Evolutionary conservation across 2,113 vertebrate species (phyloP).

Genomic region (Dissostichus mawsoni): DNA sequence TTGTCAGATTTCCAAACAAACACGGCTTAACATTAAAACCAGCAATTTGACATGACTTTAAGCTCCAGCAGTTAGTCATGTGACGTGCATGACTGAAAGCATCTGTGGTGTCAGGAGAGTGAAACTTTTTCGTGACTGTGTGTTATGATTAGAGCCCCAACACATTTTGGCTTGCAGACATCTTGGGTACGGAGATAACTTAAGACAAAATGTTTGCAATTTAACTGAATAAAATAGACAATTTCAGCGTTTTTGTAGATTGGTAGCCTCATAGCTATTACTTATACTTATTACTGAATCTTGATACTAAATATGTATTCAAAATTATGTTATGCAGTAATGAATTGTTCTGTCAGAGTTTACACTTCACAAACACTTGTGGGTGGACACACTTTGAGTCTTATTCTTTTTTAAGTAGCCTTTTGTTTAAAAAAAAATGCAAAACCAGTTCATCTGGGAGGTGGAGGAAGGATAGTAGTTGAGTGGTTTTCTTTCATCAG

Average conservation of each 20-base stretch:
- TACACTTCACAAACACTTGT: background rate
- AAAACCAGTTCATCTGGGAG: background rate
- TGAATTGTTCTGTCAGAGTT: no score
- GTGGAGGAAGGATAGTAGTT: no score
- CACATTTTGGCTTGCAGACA: background rate
- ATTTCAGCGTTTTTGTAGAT: background rate
- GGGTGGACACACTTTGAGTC: background rate
- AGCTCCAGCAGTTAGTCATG: slow-evolving; percentile 8
- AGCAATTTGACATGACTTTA: slow-evolving; percentile 45
- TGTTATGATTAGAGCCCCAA: slow-evolving; percentile 1
- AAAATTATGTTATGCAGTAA: no score
- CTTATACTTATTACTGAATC: no score
- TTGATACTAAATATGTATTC: no score
- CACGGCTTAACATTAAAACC: slow-evolving; percentile 37
- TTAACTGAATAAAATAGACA: background rate
- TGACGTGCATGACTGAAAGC: slow-evolving; percentile 11
- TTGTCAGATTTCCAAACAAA: slow-evolving; percentile 34
- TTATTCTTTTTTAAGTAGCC: background rate
- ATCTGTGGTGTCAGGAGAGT: slow-evolving; percentile 29
- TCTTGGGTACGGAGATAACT: background rate
- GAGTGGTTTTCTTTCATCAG: no score
- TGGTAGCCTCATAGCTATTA: no score
- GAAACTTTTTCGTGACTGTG: slow-evolving; percentile 28
- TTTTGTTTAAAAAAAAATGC: background rate
- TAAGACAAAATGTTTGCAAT: background rate